Percentiles rank a stretch among this genome's conserved stretches.
Conservation (phyloP, 2,888 invertebrate species). For the Philereme vetulata region DNA sequence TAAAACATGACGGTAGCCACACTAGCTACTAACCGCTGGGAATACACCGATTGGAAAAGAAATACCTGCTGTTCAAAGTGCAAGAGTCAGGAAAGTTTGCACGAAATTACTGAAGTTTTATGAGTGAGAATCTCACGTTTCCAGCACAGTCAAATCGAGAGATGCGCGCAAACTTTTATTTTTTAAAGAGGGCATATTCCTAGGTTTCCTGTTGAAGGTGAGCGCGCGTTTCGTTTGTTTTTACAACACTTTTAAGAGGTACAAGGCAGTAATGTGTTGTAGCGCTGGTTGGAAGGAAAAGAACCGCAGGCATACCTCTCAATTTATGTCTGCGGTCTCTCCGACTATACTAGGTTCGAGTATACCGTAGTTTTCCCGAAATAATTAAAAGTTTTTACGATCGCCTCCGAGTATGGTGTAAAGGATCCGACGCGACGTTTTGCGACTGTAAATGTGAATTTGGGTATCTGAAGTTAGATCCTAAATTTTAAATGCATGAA, state of each 20-base stretch:
- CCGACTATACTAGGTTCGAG: constrained; percentile 44
- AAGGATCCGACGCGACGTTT: constrained; percentile 58
- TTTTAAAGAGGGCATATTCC: constrained; percentile 61
- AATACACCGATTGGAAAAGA: constrained; percentile 11
- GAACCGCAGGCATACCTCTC: constrained; percentile 59
- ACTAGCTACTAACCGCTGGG: background rate
- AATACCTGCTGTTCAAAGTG: constrained; percentile 12
- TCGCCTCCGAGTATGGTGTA: constrained; percentile 62
- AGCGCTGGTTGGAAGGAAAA: constrained; percentile 63
- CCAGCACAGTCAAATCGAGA: constrained; percentile 46
- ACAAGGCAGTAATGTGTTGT: constrained; percentile 74
- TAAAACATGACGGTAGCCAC: no score
- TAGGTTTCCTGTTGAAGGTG: constrained; percentile 47
- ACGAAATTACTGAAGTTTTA: constrained; percentile 22
- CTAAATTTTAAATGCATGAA: constrained; percentile 29
- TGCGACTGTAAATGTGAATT: constrained; percentile 55
- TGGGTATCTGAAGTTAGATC: constrained; percentile 34
- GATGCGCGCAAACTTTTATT: constrained; percentile 53
- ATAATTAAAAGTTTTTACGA: constrained; percentile 82
- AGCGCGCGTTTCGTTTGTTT: constrained; percentile 67
- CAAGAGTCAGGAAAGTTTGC: constrained; percentile 15
- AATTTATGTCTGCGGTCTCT: constrained; percentile 74
- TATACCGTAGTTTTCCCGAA: constrained; percentile 55
- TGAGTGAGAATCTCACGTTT: constrained; percentile 25
- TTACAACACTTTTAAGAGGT: constrained; percentile 77